Percentiles rank a stretch among this genome's conserved stretches.
Conservation (phyloP, 2,113 vertebrate genomes). For the Leptodactylus fuscus region DNA sequence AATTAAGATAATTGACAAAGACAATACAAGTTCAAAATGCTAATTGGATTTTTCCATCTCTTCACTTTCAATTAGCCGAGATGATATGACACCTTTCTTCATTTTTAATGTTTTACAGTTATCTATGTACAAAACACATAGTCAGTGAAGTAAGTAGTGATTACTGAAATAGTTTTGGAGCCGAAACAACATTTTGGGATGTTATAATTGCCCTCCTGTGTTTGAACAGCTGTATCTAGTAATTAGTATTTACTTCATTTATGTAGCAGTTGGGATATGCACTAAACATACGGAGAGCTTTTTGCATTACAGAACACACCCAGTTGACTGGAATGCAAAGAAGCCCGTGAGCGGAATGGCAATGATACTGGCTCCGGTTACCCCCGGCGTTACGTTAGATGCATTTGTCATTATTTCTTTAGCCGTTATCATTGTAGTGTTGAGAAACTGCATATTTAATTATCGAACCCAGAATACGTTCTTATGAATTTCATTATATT, state of each 20-base stretch:
- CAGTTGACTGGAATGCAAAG: conserved; percentile 56
- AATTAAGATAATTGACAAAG: conserved; percentile 78
- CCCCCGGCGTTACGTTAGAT: background rate
- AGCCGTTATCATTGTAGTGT: conserved; percentile 19
- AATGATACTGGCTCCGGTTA: conserved; percentile 1
- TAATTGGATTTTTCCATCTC: conserved; percentile 83
- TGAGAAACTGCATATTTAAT: conserved; percentile 49
- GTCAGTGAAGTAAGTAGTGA: conserved; percentile 65
- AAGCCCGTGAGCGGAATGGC: background rate
- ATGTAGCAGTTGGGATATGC: conserved; percentile 62
- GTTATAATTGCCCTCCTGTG: conserved; percentile 66
- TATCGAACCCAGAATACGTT: conserved; percentile 40
- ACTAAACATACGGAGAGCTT: conserved; percentile 38
- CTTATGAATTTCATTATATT: conserved; percentile 45
- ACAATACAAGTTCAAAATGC: conserved; percentile 77
- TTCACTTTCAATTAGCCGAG: conserved; percentile 78
- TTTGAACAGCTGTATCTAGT: conserved; percentile 64
- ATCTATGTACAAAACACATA: conserved; percentile 65
- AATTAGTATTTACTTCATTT: conserved; percentile 69
- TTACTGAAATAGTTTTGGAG: conserved; percentile 67
- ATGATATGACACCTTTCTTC: conserved; percentile 72
- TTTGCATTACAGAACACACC: conserved; percentile 49
- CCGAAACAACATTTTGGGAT: conserved; percentile 63
- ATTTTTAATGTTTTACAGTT: conserved; percentile 68
- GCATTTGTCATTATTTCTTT: conserved; percentile 3